Conservation (phyloP, 2,888 invertebrate genomes). For the Harmothoe impar region DNA sequence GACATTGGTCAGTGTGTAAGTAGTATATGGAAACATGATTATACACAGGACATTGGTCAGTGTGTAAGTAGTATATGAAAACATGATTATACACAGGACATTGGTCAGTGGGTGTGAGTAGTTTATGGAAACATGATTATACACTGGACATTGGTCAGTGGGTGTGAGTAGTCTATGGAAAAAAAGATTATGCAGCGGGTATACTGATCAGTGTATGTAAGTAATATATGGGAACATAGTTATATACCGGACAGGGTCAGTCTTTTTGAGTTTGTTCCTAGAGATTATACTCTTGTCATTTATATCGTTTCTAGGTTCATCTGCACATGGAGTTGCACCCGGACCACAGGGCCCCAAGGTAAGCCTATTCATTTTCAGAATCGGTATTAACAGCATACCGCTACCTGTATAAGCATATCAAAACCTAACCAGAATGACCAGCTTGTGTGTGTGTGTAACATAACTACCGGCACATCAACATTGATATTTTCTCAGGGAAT, state of each 20-base stretch:
- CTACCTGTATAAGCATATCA: too few relatives aligned
- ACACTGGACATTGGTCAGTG: background rate
- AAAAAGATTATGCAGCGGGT: background rate
- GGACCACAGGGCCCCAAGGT: background rate
- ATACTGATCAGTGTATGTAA: background rate
- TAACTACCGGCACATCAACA: too few relatives aligned
- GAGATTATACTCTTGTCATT: too few relatives aligned
- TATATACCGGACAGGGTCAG: too few relatives aligned
- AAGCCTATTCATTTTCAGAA: background rate
- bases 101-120: background rate
- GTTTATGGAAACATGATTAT: background rate
- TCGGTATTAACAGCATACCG: too few relatives aligned
- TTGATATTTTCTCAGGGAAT: too few relatives aligned
- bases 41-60: background rate
- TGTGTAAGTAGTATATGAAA: background rate
- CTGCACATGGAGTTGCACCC: background rate
- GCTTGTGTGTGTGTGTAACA: too few relatives aligned
- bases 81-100: background rate
- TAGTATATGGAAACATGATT: background rate
- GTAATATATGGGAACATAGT: too few relatives aligned
- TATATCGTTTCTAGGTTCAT: background rate
- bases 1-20: background rate
- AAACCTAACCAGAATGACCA: too few relatives aligned
- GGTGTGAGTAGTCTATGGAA: background rate
- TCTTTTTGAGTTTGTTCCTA: too few relatives aligned